A percentile compares a stretch with the other conserved stretches of the same genome.
Conservation (phyloP, 2,888 invertebrate species). For the Microctonus brassicae region DNA sequence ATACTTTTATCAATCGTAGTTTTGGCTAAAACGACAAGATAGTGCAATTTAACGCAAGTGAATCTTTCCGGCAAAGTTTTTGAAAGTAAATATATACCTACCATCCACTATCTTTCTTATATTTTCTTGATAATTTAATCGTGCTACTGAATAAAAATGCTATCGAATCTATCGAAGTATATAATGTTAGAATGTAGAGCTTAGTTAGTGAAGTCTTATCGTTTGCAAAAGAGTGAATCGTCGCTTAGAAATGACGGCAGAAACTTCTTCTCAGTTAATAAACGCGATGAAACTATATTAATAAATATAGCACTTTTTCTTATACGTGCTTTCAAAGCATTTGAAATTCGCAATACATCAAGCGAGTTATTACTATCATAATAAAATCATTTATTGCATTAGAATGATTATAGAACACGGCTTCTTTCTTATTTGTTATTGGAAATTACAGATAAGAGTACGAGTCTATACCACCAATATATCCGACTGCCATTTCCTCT, state of each 20-base stretch:
- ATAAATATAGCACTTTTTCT: conserved; percentile 6
- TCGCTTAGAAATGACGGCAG: conserved; percentile 21
- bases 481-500: conserved; percentile 34
- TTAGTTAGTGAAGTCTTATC: conserved; percentile 37
- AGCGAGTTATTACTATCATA: conserved; percentile 62
- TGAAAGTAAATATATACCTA: not conserved
- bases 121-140: conserved; percentile 15
- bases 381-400: conserved; percentile 66
- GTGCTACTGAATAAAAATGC: conserved; percentile 9
- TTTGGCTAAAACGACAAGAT: not conserved
- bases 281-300: not conserved
- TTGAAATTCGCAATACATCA: conserved; percentile 58
- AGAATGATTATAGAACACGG: conserved; percentile 50
- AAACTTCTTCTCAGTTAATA: conserved; percentile 26
- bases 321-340: conserved; percentile 15
- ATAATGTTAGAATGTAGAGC: conserved; percentile 16
- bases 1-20: not conserved
- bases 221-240: conserved; percentile 10
- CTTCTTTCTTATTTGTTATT: conserved; percentile 49
- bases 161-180: conserved; percentile 9
- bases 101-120: not conserved
- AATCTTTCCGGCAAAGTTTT: conserved; percentile 13
- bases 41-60: not conserved
- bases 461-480: conserved; percentile 41
- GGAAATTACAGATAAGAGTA: conserved; percentile 61